Evolutionary conservation across 2,113 vertebrate genomes (phyloP), one percentile per base, ranked within the genome.

Genomic region (Cnemophilus loriae): DNA sequence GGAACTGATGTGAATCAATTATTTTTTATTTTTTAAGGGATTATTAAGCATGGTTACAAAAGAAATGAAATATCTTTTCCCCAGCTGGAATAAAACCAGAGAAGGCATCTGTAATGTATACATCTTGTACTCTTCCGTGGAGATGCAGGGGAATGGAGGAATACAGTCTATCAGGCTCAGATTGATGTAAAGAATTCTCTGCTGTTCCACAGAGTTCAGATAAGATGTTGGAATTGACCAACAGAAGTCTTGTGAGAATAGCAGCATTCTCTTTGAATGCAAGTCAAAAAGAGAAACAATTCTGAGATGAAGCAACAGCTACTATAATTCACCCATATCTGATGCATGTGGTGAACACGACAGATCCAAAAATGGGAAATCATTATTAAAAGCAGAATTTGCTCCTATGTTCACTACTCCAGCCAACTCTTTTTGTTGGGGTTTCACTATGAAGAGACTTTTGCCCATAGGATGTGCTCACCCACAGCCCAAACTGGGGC

Each of bases 341-440:
- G 64, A 81, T 0, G 2, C 8, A 33, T 5, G 13, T 0, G 1
- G 19, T 39, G 15, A 93, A 37, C 9, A 57, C 0, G 1, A 44
- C 1, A 49, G 22, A 74, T 71, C 27, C 21, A 82, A n/a, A 92
- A 82, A 71, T 4, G 9, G 20, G 13, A 61, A 77, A 59, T 47
- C 20, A 30, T 47, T 37, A 69, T 30, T 53, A 63, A 86, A 76
- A 86, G 30, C 23, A 57, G 59, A 42, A 27, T 65, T 83, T 79
- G 83, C 63, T 89, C 41, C 49, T 33, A 17, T 2, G 19, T 13
- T 92, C 18, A 37, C 32, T 75, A 8, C 27, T 42, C 91, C 60
- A 75, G 60, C 41, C 65, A 68, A 60, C 32, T 57, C 28, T 84
- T 70, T 50, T 35, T 24, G 16, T 19, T 44, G 7, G 10, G 19